Evolutionary conservation across 2,888 invertebrate species (phyloP), one percentile per base, ranked within the genome.

Genomic region (Hirtodrosophila confusa): DNA sequence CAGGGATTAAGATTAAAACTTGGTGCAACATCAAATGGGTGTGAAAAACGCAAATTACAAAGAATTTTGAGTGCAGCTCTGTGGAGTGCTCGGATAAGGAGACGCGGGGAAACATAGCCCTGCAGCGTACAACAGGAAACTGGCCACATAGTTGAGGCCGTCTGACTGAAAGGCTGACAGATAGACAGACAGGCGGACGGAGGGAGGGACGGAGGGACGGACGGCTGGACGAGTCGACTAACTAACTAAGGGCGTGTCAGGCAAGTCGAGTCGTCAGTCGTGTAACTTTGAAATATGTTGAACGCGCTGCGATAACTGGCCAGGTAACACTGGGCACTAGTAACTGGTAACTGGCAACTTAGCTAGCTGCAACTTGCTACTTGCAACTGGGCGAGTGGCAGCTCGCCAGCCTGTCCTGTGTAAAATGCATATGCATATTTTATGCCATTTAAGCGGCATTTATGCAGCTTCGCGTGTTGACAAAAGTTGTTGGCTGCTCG

Each of bases 31-130:
- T 82, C 86, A 82, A 82, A 82, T 82, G 80, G 80, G 80, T 82
- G 80, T 82, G 88, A 82, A 88, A 82, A 82, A 82, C 88, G 88
- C 80, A 82, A 82, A 82, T 88, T 82, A 88, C 88, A 86, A 82
- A 86, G 88, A 82, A 82, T 82, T 82, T 78, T 45, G 47, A 51
- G 53, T 55, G 41, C 45, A 44, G 31, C 39, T 31, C 3, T 31
- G 31, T 24, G 31, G 27, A 44, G 44, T 17, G 48, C 11, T 31
- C 39, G 48, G 33, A 27, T 5, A 27, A 31, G 31, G 31, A 0
- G 9, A 31, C n/a, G 27, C 6, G 6, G 27, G 9, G 9, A 31
- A 31, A 31, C 31, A 7, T 9, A 8, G 31, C 8, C 54, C 47
- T 60, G 54, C 17, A 68, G 61, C 53, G 36, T 47, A 58, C 63